Conservation (phyloP, 2,113 vertebrate species). For the Cardinalis cardinalis region DNA sequence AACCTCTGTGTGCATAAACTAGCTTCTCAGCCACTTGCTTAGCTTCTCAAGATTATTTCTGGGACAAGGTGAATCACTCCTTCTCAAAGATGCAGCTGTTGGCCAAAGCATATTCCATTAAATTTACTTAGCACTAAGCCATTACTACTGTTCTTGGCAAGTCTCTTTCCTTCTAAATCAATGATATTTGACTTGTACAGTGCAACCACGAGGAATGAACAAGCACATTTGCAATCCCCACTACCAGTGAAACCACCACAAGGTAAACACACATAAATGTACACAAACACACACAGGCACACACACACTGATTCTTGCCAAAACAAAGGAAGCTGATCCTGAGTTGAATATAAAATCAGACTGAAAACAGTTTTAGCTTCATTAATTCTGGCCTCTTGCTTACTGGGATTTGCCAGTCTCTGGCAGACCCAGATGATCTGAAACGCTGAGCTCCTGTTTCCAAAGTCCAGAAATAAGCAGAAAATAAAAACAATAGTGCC, state of each 20-base stretch:
- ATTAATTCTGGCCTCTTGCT: not conserved
- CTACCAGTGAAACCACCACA: not conserved
- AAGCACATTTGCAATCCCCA: slow-evolving; percentile 3
- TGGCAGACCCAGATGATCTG: not conserved
- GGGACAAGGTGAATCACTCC: not conserved
- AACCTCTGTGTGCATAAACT: not conserved
- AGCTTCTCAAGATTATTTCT: not conserved
- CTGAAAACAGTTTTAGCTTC: not conserved
- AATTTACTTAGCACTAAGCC: slow-evolving; percentile 36
- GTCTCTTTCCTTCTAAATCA: slow-evolving; percentile 17
- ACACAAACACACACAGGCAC: not conserved
- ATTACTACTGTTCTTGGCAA: slow-evolving; percentile 41
- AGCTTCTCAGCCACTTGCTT: not conserved
- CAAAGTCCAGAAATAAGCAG: not conserved
- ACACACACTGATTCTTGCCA: not conserved
- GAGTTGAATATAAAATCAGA: not conserved
- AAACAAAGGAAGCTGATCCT: slow-evolving; percentile 7
- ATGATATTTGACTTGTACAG: slow-evolving; percentile 2
- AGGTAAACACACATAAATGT: not conserved
- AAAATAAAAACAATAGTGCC: not conserved
- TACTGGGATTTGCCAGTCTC: not conserved
- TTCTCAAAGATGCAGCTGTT: slow-evolving; percentile 35
- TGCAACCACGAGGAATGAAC: not conserved
- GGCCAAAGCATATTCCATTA: slow-evolving; percentile 7
- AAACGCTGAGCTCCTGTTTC: not conserved